These are phyloP conservation scores for Seira ritae DNA, from an alignment of 2,888 invertebrate genomes.

Conservation along the genomic window DNA sequence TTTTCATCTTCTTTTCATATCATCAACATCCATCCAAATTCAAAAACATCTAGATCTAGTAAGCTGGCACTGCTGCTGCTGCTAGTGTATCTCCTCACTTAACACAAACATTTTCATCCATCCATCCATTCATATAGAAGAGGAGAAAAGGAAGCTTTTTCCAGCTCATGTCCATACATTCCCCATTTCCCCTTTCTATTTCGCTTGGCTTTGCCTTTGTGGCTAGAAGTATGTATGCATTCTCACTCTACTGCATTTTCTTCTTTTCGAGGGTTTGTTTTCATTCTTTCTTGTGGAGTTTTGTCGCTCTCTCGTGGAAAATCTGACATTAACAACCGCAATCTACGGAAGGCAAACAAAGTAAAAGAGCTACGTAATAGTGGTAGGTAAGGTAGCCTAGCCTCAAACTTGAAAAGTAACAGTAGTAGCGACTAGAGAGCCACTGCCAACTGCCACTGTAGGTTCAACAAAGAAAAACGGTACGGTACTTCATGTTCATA, in stretches of 20 bases:
- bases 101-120: too few relatives aligned
- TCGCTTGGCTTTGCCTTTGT: not conserved
- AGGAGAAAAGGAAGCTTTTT: not conserved
- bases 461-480: too few relatives aligned
- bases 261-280: not conserved
- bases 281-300: not conserved
- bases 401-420: too few relatives aligned
- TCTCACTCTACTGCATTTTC: not conserved
- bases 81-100: too few relatives aligned
- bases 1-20: conserved; percentile 59
- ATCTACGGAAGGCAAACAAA: conserved; percentile 14
- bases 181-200: not conserved
- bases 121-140: not conserved
- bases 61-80: too few relatives aligned
- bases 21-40: conserved; percentile 53
- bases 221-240: too few relatives aligned
- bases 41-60: not conserved
- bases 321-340: conserved; percentile 7
- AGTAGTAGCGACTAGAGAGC: too few relatives aligned
- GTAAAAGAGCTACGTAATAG: not conserved
- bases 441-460: too few relatives aligned
- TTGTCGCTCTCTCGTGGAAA: not conserved
- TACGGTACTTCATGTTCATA: not conserved
- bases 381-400: not conserved
- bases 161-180: not conserved